These are phyloP conservation scores for Lymantria dispar DNA, from an alignment of 2,888 invertebrate species.

Conservation along the genomic window DNA sequence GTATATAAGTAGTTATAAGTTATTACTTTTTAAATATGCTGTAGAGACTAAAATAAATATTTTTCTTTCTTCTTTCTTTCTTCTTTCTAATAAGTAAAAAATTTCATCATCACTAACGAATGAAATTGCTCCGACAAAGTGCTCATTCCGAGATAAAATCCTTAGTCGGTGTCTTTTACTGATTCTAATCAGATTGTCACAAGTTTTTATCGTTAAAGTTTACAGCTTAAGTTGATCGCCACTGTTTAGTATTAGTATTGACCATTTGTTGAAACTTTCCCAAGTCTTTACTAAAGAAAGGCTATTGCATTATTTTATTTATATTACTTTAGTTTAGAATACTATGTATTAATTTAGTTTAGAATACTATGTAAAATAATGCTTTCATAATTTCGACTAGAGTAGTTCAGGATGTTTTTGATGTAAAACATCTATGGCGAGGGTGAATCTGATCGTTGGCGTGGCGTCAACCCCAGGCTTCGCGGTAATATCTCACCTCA, in stretches of 20 bases:
- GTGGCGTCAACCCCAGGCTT: no score
- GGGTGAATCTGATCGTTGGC: no score
- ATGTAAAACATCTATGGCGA: no score
- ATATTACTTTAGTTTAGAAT: background rate
- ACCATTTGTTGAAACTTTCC: conserved; percentile 25
- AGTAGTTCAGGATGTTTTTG: no score
- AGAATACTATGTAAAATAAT: no score
- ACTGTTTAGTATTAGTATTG: conserved; percentile 20
- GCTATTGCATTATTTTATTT: conserved; percentile 23
- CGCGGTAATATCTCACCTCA: no score
- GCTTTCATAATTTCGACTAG: no score
- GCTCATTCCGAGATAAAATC: conserved; percentile 25
- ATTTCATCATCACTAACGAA: background rate
- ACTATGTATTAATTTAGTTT: no score
- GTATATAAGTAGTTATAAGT: no score
- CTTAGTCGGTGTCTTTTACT: conserved; percentile 20
- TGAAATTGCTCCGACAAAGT: conserved; percentile 7
- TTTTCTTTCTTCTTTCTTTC: no score
- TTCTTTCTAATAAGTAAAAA: conserved; percentile 7
- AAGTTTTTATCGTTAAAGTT: conserved; percentile 33
- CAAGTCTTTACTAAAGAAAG: background rate
- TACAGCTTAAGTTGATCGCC: conserved; percentile 13
- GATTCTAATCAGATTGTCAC: conserved; percentile 26
- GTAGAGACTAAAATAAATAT: no score
- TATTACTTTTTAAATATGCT: no score